Evolutionary conservation across 2,888 invertebrate genomes (phyloP), one percentile per base, ranked within the genome.

Genomic region (Pheosia tremula): DNA sequence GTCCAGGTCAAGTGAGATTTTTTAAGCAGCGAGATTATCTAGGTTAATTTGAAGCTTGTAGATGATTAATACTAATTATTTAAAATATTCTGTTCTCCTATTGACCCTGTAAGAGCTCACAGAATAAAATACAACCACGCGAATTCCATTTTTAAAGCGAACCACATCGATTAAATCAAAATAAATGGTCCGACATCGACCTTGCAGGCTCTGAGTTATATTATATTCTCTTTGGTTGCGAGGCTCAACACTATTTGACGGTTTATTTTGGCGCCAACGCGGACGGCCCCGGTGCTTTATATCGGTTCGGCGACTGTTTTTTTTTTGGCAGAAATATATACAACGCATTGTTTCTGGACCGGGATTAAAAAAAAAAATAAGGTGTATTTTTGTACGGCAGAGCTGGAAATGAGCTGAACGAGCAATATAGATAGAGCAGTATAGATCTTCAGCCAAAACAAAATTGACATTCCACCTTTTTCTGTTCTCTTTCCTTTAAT

Each of bases 221-320:
- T 24, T 24, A 24, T 24, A 24, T 24, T 24, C 24, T 24, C 24
- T 24, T 24, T 24, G 24, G 24, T 24, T 24, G 79, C 73, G 63
- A 62, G 67, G 69, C 71, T 60, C 67, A 66, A 67, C 61, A 72
- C 71, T 67, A 67, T 66, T 70, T 66, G 59, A 74, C 63, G 60
- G 74, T 78, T 82, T 78, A 81, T 82, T 83, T 83, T 82, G 80
- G 81, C 81, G 83, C 80, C 80, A 80, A 82, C 74, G 64, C 69
- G 71, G 62, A 69, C 71, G 71, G 73, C 76, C 68, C 76, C 68
- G 72, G 67, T 69, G 69, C 61, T 77, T 75, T 72, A 77, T 76
- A 77, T 74, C 70, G 71, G 71, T 73, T 76, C 71, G 72, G 60
- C 68, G 59, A 65, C 62, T 58, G 67, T 71, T 78, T 75, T 75